phyloP scores from a whole-genome alignment of 2,113 vertebrate species.

The Scopus umbretta region DNA sequence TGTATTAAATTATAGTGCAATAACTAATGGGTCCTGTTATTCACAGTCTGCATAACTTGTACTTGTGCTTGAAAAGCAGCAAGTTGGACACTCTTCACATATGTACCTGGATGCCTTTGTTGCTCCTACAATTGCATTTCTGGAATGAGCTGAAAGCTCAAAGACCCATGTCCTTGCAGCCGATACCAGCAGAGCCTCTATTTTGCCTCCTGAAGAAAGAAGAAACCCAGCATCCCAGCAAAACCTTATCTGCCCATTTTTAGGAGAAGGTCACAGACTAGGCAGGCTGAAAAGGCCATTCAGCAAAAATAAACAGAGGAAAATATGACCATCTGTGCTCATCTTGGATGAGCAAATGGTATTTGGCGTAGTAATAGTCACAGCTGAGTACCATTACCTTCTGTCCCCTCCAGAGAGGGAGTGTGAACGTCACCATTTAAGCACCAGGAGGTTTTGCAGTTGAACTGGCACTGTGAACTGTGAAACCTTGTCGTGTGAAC shows the following conservation, averaged over 20 bases:
- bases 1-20: not conserved
- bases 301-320: conserved; percentile 58
- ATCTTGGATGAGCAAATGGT: conserved; percentile 33
- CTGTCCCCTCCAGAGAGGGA: conserved; percentile 29
- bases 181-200: not conserved
- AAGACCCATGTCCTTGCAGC: not conserved
- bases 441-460: conserved; percentile 34
- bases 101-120: not conserved
- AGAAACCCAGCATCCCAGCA: not conserved
- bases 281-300: conserved; percentile 61
- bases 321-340: conserved; percentile 61
- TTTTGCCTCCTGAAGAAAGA: not conserved
- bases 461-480: not conserved
- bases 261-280: conserved; percentile 51
- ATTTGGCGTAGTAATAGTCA: conserved; percentile 33
- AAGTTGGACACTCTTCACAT: not conserved
- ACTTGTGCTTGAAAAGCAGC: not conserved
- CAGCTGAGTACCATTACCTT: conserved; percentile 61
- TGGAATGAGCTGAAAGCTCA: not conserved
- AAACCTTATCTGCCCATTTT: not conserved
- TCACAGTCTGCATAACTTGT: not conserved
- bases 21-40: not conserved
- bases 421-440: conserved; percentile 59
- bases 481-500: not conserved
- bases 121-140: not conserved